These are phyloP conservation scores for Bradypodion pumilum DNA, from an alignment of 2,797 vertebrate genomes.

Conservation along the genomic window DNA sequence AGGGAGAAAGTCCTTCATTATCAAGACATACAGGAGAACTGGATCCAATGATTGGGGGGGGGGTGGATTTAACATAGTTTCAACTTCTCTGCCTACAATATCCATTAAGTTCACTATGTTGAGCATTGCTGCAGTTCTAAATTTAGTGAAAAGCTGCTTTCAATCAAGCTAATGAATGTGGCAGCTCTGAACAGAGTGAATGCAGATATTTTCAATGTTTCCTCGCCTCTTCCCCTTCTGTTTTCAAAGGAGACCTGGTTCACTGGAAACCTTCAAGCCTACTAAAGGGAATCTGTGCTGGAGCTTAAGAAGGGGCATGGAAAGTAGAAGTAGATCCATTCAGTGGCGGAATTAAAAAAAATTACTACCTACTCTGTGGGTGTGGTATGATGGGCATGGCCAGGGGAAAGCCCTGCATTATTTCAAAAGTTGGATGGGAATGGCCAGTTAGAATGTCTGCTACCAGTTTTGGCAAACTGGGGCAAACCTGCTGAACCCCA, in stretches of 20 bases:
- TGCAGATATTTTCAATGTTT: conserved; percentile 50
- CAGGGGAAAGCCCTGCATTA: no score
- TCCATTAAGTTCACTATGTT: conserved; percentile 62
- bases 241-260: conserved; percentile 20
- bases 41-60: conserved; percentile 52
- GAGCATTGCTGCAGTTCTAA: conserved; percentile 63
- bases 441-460: no score
- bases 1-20: conserved; percentile 56
- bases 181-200: conserved; percentile 58
- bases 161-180: conserved; percentile 64
- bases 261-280: not conserved
- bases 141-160: conserved; percentile 67
- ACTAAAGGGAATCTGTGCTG: not conserved
- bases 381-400: no score
- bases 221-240: not conserved
- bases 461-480: no score
- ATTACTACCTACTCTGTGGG: no score
- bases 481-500: no score
- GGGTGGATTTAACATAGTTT: conserved; percentile 69
- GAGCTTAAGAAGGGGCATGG: not conserved
- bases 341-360: no score
- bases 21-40: conserved; percentile 54
- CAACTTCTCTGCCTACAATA: conserved; percentile 66
- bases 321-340: no score
- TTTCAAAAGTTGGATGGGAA: no score